phyloP scores from a whole-genome alignment of 2,113 vertebrate genomes.

The Otocyon megalotis region DNA sequence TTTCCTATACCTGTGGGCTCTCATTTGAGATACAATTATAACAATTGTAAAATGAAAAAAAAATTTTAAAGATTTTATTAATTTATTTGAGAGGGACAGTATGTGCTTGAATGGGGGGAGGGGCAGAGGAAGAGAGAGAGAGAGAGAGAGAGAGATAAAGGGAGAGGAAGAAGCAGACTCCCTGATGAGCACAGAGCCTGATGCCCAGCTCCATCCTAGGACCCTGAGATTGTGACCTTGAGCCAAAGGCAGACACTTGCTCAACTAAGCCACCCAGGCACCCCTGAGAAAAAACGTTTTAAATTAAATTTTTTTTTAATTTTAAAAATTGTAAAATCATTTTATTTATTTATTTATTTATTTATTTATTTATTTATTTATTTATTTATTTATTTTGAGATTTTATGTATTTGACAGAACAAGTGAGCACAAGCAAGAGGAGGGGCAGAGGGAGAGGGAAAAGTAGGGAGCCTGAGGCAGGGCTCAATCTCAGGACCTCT shows the following conservation, averaged over 20 bases:
- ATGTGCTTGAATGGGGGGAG: not conserved
- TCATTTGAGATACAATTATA: not conserved
- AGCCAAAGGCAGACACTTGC: not conserved
- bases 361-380: too few species aligned
- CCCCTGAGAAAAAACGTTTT: not conserved
- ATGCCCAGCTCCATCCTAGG: not conserved
- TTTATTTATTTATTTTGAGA: too few species aligned
- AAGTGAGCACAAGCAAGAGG: too few species aligned
- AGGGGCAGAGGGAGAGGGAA: too few species aligned
- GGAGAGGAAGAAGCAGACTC: not conserved
- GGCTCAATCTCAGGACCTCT: too few species aligned
- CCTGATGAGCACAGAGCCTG: not conserved
- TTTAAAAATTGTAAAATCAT: not conserved
- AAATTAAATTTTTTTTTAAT: not conserved
- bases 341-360: not conserved
- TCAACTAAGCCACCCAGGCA: not conserved
- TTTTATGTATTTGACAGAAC: too few species aligned
- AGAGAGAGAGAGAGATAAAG: not conserved
- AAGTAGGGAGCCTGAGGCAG: too few species aligned
- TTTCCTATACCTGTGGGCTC: not conserved
- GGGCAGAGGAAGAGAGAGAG: not conserved
- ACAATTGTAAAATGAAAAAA: not conserved
- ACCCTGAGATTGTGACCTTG: not conserved
- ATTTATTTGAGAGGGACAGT: not conserved
- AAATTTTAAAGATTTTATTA: not conserved